Evolutionary conservation across 1,140 invertebrate genomes (phyloP), one percentile per base, ranked within the genome.

Genomic region (Conus betulinus): DNA sequence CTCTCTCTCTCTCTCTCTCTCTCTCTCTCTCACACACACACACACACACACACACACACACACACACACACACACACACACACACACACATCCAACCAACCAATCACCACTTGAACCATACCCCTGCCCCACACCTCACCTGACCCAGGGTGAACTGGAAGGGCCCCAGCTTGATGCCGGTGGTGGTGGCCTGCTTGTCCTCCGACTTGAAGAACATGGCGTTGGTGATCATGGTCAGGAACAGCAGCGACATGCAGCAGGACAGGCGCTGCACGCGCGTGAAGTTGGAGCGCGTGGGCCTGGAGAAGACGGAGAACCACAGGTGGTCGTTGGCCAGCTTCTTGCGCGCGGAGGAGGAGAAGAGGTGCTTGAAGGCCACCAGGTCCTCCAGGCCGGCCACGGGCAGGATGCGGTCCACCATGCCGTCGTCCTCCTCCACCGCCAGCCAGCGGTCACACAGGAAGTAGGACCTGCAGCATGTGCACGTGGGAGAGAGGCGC

Each of bases 171-270:
- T 90, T 88, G 71, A 94, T 67, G 60, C 91, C 90, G 0, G 90
- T 88, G n/a, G 89, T 89, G 17, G 76, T 84, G 53, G 91, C 85
- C 17, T 88, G 85, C 7, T 91, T 88, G 10, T 89, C 88, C 25
- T 94, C 92, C 1, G 90, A 89, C 60, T 94, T 94, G 90, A 95
- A 95, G 91, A 93, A 95, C 95, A 95, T 95, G 88, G 94, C 94
- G 90, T 95, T 95, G 55, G 95, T 93, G 78, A 95, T 95, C 95
- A 95, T 95, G 15, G 94, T 95, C 25, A 95, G 92, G 85, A 95
- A 95, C 8, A 95, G 91, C 25, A 95, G 91, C 1, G 94, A 93
- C 88, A 95, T 91, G 88, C 95, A 95, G 88, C 95, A 95, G 0
- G 95, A 95, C 15, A 95, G 89, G 55, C 95, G 91, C 90, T 95